These are phyloP conservation scores for Ylistrum balloti DNA, from an alignment of 1,140 invertebrate genomes.

Conservation along the genomic window DNA sequence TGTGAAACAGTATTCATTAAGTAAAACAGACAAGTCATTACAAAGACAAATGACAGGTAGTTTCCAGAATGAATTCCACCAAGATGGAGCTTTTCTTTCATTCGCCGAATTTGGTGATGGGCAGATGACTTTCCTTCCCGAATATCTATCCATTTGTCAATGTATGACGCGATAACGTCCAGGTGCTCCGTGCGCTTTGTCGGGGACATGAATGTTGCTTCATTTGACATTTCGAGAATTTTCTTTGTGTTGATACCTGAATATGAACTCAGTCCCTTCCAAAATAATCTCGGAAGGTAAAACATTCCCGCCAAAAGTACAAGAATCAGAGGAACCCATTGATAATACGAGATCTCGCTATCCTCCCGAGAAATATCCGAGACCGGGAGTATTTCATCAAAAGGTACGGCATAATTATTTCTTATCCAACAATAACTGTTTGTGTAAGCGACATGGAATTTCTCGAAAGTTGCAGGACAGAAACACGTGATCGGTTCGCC, in stretches of 20 bases:
- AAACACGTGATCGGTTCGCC: constrained; percentile 82
- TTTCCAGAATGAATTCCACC: constrained; percentile 80
- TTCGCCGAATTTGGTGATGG: not conserved
- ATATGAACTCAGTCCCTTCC: constrained; percentile 58
- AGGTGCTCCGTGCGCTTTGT: constrained; percentile 49
- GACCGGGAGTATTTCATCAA: constrained; percentile 76
- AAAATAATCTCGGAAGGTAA: constrained; percentile 90
- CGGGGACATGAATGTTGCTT: constrained; percentile 41
- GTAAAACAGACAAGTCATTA: constrained; percentile 68
- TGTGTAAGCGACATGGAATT: constrained; percentile 55
- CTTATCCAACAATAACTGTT: constrained; percentile 79
- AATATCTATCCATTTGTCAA: constrained; percentile 59
- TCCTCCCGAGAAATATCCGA: constrained; percentile 36
- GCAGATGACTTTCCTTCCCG: not conserved
- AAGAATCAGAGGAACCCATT: constrained; percentile 96
- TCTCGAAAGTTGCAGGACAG: constrained; percentile 67
- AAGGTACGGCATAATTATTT: constrained; percentile 81
- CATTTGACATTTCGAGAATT: constrained; percentile 87
- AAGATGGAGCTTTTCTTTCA: not conserved
- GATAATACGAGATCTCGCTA: constrained; percentile 90
- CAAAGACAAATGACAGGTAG: constrained; percentile 81
- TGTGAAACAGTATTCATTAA: constrained; percentile 61
- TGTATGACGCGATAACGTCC: constrained; percentile 45
- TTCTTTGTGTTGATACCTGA: constrained; percentile 61
- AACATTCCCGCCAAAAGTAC: constrained; percentile 94